phyloP scores from a whole-genome alignment of 2,797 vertebrate genomes.

The Calcarius lapponicus region DNA sequence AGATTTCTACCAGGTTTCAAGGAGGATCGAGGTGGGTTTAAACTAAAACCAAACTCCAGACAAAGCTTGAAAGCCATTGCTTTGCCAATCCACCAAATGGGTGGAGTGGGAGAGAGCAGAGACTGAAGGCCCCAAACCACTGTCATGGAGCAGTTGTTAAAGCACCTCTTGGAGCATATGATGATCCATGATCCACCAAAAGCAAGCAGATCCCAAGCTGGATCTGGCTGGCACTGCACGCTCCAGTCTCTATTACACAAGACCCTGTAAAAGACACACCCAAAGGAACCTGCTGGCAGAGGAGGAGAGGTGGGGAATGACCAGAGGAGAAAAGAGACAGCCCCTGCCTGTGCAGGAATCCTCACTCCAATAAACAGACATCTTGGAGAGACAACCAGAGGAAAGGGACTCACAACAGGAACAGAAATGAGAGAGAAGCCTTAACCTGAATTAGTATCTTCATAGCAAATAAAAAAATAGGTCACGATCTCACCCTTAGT shows the following conservation, averaged over 20 bases:
- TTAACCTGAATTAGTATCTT: conserved; percentile 73
- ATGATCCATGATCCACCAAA: not conserved
- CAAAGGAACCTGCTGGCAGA: not conserved
- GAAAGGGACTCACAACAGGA: conserved; percentile 4
- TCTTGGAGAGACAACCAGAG: not conserved
- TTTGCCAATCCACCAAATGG: not conserved
- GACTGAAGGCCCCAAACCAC: not conserved
- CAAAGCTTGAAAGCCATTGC: not conserved
- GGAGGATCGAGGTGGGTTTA: not conserved
- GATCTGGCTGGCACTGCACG: rapidly evolving
- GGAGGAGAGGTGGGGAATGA: not conserved
- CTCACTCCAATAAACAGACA: not conserved
- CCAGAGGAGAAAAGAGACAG: not conserved
- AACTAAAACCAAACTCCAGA: not conserved
- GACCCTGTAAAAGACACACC: not conserved
- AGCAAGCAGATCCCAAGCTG: not conserved
- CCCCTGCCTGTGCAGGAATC: not conserved
- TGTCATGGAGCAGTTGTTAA: not conserved
- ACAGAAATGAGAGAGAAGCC: conserved; percentile 59
- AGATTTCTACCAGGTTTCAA: not conserved
- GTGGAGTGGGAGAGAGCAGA: not conserved
- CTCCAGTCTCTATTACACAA: not conserved
- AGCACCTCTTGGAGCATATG: not conserved
- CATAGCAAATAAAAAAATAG: conserved; percentile 71
- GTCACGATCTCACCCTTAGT: conserved; percentile 65